A percentile compares a stretch with the other conserved stretches of the same genome.
phyloP scores from a whole-genome alignment of 2,113 vertebrate genomes.

The Coptodon rendalli region DNA sequence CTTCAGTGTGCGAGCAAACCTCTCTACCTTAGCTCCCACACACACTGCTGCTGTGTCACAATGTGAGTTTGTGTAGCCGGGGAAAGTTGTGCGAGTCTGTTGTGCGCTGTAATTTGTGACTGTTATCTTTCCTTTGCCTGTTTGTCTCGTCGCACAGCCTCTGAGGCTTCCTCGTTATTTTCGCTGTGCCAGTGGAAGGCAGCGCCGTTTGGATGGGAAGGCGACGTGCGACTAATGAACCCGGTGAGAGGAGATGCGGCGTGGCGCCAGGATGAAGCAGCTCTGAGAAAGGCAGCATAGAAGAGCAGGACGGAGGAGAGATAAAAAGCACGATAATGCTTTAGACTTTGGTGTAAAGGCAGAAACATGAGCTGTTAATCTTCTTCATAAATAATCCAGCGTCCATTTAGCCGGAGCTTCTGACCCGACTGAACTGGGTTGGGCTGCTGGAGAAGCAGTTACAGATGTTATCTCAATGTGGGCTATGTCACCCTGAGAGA shows the following conservation, averaged over 20 bases:
- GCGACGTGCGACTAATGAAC: neutral
- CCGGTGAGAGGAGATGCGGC: neutral
- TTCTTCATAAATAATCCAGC: neutral
- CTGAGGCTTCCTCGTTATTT: neutral
- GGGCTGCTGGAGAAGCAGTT: neutral
- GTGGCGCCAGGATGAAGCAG: neutral
- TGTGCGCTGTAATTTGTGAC: neutral
- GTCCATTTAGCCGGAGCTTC: neutral
- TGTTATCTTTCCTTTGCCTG: neutral
- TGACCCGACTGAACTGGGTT: neutral
- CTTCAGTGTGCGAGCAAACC: neutral
- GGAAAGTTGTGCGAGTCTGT: neutral
- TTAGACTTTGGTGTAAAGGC: neutral
- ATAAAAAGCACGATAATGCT: neutral
- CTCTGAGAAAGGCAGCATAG: neutral
- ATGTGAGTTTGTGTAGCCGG: neutral
- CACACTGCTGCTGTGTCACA: neutral
- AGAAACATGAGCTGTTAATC: slow-evolving; percentile 1
- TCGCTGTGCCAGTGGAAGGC: neutral
- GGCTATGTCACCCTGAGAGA: neutral
- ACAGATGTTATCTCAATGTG: neutral
- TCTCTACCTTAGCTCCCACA: neutral
- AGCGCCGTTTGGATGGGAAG: neutral
- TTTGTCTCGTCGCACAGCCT: neutral
- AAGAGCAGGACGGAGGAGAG: neutral